Base-by-base conservation (phyloP, 2,113 vertebrate genomes). In the Phylloscopus whistleri region DNA sequence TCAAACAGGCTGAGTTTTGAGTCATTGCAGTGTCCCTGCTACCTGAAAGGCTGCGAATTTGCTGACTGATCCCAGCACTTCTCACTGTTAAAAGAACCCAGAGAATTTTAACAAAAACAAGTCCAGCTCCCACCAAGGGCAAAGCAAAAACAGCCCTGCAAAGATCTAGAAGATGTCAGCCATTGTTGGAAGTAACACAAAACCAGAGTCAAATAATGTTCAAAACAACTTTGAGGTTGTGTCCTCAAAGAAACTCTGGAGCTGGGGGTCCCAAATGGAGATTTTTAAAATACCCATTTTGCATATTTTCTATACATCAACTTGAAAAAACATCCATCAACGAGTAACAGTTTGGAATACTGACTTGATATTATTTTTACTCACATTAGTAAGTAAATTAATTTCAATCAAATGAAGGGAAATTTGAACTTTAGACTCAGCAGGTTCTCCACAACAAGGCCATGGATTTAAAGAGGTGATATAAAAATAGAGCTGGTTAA, bases 261-360 rank as follows among this genome's bases (percentile, higher is more conserved):
- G 18, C 35, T 84, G 39, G 6, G 26, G 16, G 8, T 94, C 35
- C 52, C 37, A 74, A 88, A 58, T 19, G 9, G 18, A 70, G 24
- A 37, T 8, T 1, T 67, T 74, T 70, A 59, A 89, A 78, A 26
- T 46, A 58, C 1, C 1, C 4, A 11, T 63, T 89, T 77, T 0
- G 0, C 6, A 16, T 68, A 37, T 60, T 59, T 75, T 81, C 1
- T 60, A 21, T 11, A 22, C 0, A 1, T 39, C 10, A 20, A 16
- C 26, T 63, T 51, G 22, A 69, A 73, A 53, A 59, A 7, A 26
- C 9, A 23, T 37, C 39, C 12, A 72, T 19, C 27, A 11, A 7
- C 8, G 16, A 16, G 23, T 22, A 86, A 63, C 15, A 63, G 13
- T 26, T 43, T 72, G 27, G 18, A 53, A 82, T 43, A 43, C 2